Evolutionary conservation across 2,797 vertebrate genomes (phyloP).

Genomic region (Melanotaenia trifasciata): DNA sequence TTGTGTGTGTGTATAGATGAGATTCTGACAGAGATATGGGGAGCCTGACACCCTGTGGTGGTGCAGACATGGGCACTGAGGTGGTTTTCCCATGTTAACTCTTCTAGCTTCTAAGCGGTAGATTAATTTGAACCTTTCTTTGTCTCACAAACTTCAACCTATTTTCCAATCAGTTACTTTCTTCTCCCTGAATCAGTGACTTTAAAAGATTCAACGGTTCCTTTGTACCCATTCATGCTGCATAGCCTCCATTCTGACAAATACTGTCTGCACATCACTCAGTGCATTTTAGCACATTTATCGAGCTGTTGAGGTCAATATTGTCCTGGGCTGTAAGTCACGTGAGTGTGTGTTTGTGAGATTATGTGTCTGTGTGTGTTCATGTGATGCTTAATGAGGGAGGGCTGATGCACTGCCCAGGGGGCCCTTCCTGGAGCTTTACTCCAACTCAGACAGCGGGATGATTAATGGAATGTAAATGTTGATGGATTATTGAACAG

Average conservation of each 20-base stretch:
- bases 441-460: slow-evolving; percentile 62
- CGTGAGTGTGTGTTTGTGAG: slow-evolving; percentile 19
- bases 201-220: slow-evolving; percentile 16
- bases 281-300: slow-evolving; percentile 63
- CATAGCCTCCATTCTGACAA: slow-evolving; percentile 35
- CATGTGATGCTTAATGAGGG: slow-evolving; percentile 57
- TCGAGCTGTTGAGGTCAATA: slow-evolving; percentile 66
- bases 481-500: slow-evolving; percentile 78
- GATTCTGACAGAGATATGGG: slow-evolving; percentile 25
- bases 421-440: slow-evolving; percentile 60
- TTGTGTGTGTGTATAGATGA: slow-evolving; percentile 6
- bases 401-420: slow-evolving; percentile 52
- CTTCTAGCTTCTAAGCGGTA: slow-evolving; percentile 44
- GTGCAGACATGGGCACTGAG: slow-evolving; percentile 44
- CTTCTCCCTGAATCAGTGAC: slow-evolving; percentile 34
- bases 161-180: slow-evolving; percentile 18
- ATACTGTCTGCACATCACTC: slow-evolving; percentile 57
- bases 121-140: slow-evolving; percentile 14
- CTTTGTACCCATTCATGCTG: neutral
- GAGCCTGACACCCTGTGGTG: slow-evolving; percentile 41
- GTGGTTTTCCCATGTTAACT: slow-evolving; percentile 53
- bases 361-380: slow-evolving; percentile 7
- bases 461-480: slow-evolving; percentile 80
- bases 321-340: slow-evolving; percentile 65
- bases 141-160: neutral